phyloP scores from a whole-genome alignment of 2,797 vertebrate species.

The Malurus splendens region DNA sequence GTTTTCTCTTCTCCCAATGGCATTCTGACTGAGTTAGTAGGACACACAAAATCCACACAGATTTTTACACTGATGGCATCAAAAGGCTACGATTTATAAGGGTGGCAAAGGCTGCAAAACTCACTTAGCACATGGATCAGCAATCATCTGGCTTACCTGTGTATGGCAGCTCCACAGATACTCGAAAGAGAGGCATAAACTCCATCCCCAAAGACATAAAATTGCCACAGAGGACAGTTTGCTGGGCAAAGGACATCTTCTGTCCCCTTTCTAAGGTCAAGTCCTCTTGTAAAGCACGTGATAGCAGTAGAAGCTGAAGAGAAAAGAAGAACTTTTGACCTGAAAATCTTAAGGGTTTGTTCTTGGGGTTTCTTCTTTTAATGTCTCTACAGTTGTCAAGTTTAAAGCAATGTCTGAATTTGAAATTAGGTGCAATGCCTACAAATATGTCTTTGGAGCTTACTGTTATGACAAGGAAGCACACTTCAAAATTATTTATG shows the following conservation, averaged over 20 bases:
- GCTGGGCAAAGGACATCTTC: slow-evolving; percentile 83
- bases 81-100: neutral
- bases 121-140: neutral
- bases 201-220: slow-evolving; percentile 85
- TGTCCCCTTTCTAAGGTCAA: slow-evolving; percentile 76
- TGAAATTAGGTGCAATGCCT: neutral
- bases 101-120: neutral
- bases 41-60: neutral
- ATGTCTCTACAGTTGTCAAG: neutral
- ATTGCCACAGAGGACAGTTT: slow-evolving; percentile 73
- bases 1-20: neutral
- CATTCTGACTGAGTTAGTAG: neutral
- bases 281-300: slow-evolving; percentile 81
- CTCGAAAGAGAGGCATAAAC: slow-evolving; percentile 89
- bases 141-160: slow-evolving; percentile 75
- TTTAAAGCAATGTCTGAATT: neutral
- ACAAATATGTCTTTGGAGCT: neutral
- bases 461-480: neutral
- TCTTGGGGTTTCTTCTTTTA: neutral
- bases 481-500: neutral
- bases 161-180: slow-evolving; percentile 87
- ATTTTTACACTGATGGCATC: neutral
- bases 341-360: neutral
- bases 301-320: slow-evolving; percentile 71
- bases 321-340: neutral